Evolutionary conservation across 2,113 vertebrate genomes (phyloP).

Genomic region (Myotis davidii): DNA sequence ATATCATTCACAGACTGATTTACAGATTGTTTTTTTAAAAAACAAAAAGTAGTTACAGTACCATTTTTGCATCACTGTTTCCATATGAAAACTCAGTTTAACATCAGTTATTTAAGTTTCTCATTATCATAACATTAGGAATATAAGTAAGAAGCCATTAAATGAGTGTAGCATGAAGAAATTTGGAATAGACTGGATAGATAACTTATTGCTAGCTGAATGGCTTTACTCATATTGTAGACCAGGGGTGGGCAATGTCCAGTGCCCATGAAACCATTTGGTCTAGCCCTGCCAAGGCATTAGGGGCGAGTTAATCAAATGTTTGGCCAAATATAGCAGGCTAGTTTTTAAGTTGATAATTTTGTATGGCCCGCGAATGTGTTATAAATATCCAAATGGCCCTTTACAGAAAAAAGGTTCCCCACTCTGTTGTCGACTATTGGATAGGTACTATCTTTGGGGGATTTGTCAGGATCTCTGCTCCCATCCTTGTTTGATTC

Average conservation of each 20-base stretch:
- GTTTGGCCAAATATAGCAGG: too few relatives aligned
- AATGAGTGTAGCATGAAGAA: constrained; percentile 1
- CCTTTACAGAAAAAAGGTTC: too few relatives aligned
- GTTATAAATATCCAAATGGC: too few relatives aligned
- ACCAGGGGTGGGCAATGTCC: not conserved
- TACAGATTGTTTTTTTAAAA: not conserved
- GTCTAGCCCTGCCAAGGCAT: too few relatives aligned
- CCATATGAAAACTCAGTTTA: constrained; percentile 33
- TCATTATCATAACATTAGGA: not conserved
- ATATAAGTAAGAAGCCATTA: not conserved
- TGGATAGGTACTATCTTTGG: not conserved
- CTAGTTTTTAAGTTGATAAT: too few relatives aligned
- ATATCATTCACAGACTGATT: not conserved
- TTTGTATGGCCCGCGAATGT: too few relatives aligned
- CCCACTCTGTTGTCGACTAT: not conserved
- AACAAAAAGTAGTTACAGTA: not conserved
- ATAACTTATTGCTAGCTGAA: not conserved
- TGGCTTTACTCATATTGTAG: not conserved
- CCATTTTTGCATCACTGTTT: not conserved
- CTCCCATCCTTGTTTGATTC: not conserved
- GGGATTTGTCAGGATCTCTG: not conserved
- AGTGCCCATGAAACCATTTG: too few relatives aligned
- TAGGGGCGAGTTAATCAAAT: too few relatives aligned
- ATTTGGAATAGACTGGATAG: not conserved
- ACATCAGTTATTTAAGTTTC: constrained; percentile 28